A percentile compares a stretch with the other conserved stretches of the same genome.
Conservation (phyloP, 2,888 invertebrate genomes). For the Magallana nippona region DNA sequence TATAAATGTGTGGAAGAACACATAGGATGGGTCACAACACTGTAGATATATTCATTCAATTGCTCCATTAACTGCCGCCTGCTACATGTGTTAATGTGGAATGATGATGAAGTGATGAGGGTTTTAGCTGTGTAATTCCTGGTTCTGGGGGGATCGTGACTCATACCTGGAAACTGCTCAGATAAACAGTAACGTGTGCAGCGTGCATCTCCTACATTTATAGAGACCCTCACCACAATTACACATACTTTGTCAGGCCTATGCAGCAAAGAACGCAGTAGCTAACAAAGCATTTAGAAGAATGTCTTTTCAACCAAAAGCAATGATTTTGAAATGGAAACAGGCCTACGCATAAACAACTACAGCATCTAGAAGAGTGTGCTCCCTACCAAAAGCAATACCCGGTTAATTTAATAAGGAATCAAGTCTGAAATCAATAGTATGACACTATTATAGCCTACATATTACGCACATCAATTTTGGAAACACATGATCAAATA, state of each 20-base stretch:
- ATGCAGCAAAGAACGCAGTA: not conserved
- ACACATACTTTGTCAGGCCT: not conserved
- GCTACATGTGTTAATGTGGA: not conserved
- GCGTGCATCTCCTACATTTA: not conserved
- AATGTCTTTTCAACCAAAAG: not conserved
- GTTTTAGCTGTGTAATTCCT: too few relatives aligned
- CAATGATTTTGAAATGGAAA: not conserved
- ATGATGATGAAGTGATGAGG: not conserved
- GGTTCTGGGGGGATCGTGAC: not conserved
- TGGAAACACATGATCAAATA: too few relatives aligned
- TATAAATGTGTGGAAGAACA: too few relatives aligned
- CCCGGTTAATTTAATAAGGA: too few relatives aligned
- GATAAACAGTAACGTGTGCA: constrained; percentile 14
- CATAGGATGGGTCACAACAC: too few relatives aligned
- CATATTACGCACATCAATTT: too few relatives aligned
- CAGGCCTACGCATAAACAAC: too few relatives aligned
- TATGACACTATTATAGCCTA: not conserved
- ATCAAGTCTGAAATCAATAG: constrained; percentile 6
- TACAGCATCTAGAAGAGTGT: too few relatives aligned
- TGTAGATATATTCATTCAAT: too few relatives aligned
- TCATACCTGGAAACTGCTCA: not conserved
- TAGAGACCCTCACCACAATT: not conserved
- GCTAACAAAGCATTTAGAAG: not conserved
- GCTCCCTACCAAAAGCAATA: too few relatives aligned
- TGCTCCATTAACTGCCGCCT: too few relatives aligned